Percentiles rank a stretch among this genome's conserved stretches.
phyloP scores from a whole-genome alignment of 1,140 invertebrate species.

The Ditylenchus dipsaci region DNA sequence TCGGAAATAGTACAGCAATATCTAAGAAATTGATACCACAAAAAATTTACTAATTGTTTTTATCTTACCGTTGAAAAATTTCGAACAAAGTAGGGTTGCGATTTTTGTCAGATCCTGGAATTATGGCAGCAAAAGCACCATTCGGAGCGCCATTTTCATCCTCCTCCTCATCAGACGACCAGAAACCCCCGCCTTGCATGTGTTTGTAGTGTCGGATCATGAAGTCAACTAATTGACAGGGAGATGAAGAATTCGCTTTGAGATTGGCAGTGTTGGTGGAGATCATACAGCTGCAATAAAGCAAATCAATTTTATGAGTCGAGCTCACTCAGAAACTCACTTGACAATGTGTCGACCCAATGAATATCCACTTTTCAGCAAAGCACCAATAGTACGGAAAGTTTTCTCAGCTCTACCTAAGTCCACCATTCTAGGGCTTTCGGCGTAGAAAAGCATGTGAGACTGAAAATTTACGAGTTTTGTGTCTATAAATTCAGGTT shows the following conservation, averaged over 20 bases:
- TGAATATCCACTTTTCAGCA: conserved; percentile 32
- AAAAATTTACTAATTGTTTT: too few relatives aligned
- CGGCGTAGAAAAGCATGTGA: conserved; percentile 55
- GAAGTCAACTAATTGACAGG: conserved; percentile 41
- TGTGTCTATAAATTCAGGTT: too few relatives aligned
- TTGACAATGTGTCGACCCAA: conserved; percentile 48
- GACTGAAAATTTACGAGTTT: conserved; percentile 3
- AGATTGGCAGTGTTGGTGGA: conserved; percentile 46
- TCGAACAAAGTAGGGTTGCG: conserved; percentile 40
- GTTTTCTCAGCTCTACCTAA: conserved; percentile 50
- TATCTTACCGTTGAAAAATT: conserved; percentile 30
- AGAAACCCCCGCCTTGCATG: conserved; percentile 55
- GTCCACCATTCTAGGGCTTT: conserved; percentile 54
- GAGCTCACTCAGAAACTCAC: conserved; percentile 13
- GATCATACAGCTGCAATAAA: conserved; percentile 37
- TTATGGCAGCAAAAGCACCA: conserved; percentile 10
- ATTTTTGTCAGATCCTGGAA: conserved; percentile 23
- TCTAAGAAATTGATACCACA: too few relatives aligned
- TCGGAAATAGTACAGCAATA: conserved; percentile 52
- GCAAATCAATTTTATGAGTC: neutral
- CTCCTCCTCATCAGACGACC: conserved; percentile 29
- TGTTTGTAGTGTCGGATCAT: conserved; percentile 49
- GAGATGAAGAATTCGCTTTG: neutral
- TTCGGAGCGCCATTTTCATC: conserved; percentile 7
- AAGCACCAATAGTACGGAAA: conserved; percentile 44